Evolutionary conservation across 2,113 vertebrate species (phyloP).

Genomic region (Brachyhypopomus gauderio): DNA sequence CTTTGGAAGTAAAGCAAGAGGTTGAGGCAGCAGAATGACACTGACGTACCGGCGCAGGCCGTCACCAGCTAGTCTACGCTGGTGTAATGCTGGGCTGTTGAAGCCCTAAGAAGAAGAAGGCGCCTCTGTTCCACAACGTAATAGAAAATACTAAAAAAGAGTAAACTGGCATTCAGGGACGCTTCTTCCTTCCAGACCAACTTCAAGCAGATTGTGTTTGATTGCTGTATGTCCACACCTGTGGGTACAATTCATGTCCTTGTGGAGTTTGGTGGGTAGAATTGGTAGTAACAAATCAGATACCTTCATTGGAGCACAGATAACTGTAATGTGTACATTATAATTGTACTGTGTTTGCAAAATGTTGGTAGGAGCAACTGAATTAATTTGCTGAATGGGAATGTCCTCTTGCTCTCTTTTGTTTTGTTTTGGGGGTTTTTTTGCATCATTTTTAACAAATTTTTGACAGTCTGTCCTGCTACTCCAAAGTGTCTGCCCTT

Average conservation of each 20-base stretch:
- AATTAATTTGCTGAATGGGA: conserved; percentile 19
- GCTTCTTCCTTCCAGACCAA: background rate
- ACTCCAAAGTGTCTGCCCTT: conserved; percentile 40
- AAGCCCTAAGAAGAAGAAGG: conserved; percentile 15
- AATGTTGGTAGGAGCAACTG: background rate
- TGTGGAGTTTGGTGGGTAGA: conserved; percentile 9
- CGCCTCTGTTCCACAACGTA: background rate
- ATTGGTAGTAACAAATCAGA: background rate
- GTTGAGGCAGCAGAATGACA: conserved; percentile 4
- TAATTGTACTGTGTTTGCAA: too few relatives aligned
- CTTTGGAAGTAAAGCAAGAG: conserved; percentile 16
- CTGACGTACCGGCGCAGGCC: conserved; percentile 9
- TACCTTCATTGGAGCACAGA: background rate
- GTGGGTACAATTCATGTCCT: background rate
- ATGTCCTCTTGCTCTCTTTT: conserved; percentile 1
- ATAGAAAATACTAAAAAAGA: conserved; percentile 9
- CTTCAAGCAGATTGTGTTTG: background rate
- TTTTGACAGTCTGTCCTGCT: conserved; percentile 1
- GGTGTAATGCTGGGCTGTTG: background rate
- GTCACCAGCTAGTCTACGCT: conserved; percentile 24
- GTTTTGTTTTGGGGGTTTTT: background rate
- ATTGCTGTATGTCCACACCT: background rate
- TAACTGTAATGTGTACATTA: too few relatives aligned
- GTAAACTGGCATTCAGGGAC: conserved; percentile 29
- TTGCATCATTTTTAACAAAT: too few relatives aligned